Base-by-base conservation (phyloP, 2,888 invertebrate genomes). In the Thalpophila matura region DNA sequence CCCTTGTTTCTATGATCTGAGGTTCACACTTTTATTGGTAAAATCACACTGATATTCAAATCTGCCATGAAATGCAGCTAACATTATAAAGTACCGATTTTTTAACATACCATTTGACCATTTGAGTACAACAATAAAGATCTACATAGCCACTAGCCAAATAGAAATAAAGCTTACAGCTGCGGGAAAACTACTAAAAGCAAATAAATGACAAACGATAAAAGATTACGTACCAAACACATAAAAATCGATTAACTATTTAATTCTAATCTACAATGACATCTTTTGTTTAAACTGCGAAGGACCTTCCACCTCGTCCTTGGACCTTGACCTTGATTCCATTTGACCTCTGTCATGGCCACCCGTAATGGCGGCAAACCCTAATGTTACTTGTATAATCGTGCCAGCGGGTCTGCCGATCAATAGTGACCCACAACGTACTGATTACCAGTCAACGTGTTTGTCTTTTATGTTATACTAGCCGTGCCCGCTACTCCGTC, bases 291-390 rank as follows among this genome's bases (percentile, higher is more conserved):
- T 9, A 7, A 29, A 54, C n/a, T 18, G 20, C 22, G 12, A 47
- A 45, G 55, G 46, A 35, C 58, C n/a, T 46, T 73, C 14, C 12
- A 35, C 9, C 6, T 35, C n/a, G 57, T 26, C 71, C 75, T 74
- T 60, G 62, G 20, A 58, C 35, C 12, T n/a, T 51, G 51, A 45
- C 64, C 77, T 56, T 51, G 18, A 31, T 38, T 40, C 16, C 16
- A 26, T 2, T 40, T 49, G 60, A 74, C 79, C 62, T 71, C 55
- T 18, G 29, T 5, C 16, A 1, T 16, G 51, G 53, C 61, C 6
- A 33, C 40, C 43, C 35, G 33, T 33, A 37, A 49, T 49, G 59
- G 64, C 33, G 37, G 59, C 16, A 61, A 75, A 43, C 35, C 54
- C 35, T 37, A 45, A 49, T 37, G 26, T 47, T 46, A 57, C 45